Evolutionary conservation across 2,797 vertebrate species (phyloP), one percentile per base, ranked within the genome.

Genomic region (Siniperca undulata): DNA sequence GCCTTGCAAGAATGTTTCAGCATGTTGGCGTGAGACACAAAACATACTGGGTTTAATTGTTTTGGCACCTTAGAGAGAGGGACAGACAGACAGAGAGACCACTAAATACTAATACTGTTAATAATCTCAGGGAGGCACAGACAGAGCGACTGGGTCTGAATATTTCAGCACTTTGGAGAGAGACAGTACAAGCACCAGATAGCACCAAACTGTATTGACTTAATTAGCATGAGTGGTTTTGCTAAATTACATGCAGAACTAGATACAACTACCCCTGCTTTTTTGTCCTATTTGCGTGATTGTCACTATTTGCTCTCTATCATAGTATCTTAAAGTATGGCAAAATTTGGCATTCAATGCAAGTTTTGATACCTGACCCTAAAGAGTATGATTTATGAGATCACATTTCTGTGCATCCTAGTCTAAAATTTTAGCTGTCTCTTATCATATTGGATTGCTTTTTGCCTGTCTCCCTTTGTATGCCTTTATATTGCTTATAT

Each of bases 41-140:
- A 81, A 82, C 70, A 87, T 78, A 74, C 71, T 74, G 77, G 74
- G 52, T 77, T 90, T 79, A 58, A 84, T 71, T 84, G 55, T 76
- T 73, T 70, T 86, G 78, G 79, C 83, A 78, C 64, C 70, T 40
- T 30, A 53, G 40, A 42, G 65, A 70, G 34, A 69, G 34, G 30
- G 59, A 67, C 55, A 81, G 38, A 48, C 38, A 81, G 66, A 71
- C 46, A 62, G 52, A 74, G n/a, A 66, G 30, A 30, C 30, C 60
- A 66, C 61, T 46, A 66, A 66, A 86, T 65, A 66, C 72, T 79
- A 60, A 78, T 66, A 77, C 55, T 53, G 59, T 78, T 78, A 56
- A 50, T 58, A 78, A 50, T 82, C 27, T 62, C 22, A 62, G 46
- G 7, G 65, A 84, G 82, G 56, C 14, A 11, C 40, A 78, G 53